Evolutionary conservation across 1,140 invertebrate genomes (phyloP), one percentile per base, ranked within the genome.

Genomic region (Drosophila mayri): DNA sequence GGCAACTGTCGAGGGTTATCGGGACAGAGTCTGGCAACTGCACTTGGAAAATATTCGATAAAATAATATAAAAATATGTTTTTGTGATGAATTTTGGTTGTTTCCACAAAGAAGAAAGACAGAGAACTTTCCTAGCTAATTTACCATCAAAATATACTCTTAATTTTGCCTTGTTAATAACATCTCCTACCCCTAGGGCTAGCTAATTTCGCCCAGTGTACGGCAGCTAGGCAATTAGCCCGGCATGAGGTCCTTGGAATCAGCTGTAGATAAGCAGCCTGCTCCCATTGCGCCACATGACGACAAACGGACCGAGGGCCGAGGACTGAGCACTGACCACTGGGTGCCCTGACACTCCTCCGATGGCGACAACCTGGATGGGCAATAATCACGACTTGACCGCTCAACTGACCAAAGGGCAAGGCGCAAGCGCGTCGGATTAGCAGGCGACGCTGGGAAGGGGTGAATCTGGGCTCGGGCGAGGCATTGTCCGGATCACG

Each of bases 401-500:
- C 83, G 72, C 84, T 61, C 76, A 80, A 84, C 64, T 87, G 83
- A 87, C 84, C 84, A 76, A 81, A 70, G 80, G 81, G 22, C 49
- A 35, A 52, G 63, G 54, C 77, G 79, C 81, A 85, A 41, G 67
- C 78, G 82, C 79, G 64, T 22, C 63, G 67, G 82, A 86, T 86
- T 68, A 86, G 44, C 22, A 35, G 44, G 35, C 35, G 35, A 9
- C 32, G 25, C 12, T 8, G 28, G 18, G 49, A 37, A 41, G 52
- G 47, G 32, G 22, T 38, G 32, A 61, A 38, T 14, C 11, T 2
- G 11, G 0, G 50, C 7, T 43, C 18, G 1, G n/a, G 50, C 8
- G 12, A 37, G 7, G 65, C 62, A 67, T 86, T 86, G 83, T 87
- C 52, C 46, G 37, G 16, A 28, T 49, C 81, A 85, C 81, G 81